Conservation (phyloP, 2,888 invertebrate species). For the Apoderus coryli region DNA sequence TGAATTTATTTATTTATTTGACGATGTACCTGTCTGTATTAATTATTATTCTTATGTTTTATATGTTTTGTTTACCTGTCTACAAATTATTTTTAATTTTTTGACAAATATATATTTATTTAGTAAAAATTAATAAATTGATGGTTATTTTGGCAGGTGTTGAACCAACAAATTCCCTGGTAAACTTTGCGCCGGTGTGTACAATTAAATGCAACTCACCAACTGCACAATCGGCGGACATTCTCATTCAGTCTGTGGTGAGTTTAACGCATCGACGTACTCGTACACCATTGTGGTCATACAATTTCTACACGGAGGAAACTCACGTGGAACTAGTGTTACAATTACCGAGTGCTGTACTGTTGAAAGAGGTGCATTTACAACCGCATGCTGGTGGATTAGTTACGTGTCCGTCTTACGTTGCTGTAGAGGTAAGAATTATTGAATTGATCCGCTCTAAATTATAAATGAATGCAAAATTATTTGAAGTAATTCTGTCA, state of each 20-base stretch:
- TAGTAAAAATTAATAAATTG: no score
- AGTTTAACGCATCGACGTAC: conserved; percentile 62
- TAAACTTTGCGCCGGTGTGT: conserved; percentile 85
- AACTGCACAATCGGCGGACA: conserved; percentile 79
- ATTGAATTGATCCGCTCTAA: no score
- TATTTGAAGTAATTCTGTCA: no score
- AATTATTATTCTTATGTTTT: no score
- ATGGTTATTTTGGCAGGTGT: no score
- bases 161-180: no score
- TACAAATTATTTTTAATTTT: no score
- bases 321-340: conserved; percentile 79
- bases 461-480: no score
- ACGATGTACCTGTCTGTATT: no score
- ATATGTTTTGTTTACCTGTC: no score
- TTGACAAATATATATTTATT: no score
- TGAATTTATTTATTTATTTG: no score
- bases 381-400: conserved; percentile 75
- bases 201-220: conserved; percentile 32
- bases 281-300: conserved; percentile 87
- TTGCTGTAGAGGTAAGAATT: conserved; percentile 67
- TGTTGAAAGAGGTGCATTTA: conserved; percentile 75
- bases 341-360: conserved; percentile 74
- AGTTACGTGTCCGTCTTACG: conserved; percentile 77
- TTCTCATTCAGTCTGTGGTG: conserved; percentile 57
- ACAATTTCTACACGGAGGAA: conserved; percentile 86